phyloP scores from a whole-genome alignment of 2,113 vertebrate species.

The Neotoma lepida region DNA sequence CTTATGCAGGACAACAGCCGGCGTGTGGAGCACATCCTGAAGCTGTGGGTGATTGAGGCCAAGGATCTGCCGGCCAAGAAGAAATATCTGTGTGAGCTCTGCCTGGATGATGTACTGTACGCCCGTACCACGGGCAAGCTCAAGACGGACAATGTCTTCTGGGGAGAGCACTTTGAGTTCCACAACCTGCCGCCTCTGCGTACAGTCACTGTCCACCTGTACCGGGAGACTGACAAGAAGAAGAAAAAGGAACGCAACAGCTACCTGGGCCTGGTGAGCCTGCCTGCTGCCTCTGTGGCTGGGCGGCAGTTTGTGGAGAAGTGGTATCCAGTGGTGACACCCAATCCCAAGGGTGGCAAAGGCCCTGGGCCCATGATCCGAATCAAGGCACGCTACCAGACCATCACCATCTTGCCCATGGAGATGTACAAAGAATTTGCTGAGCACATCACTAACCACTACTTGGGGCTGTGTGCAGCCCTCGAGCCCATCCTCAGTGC shows the following conservation, averaged over 20 bases:
- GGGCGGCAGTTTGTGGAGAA: conserved; percentile 98
- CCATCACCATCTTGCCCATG: conserved; percentile 98
- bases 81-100: conserved; percentile 98
- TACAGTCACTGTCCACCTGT: conserved; percentile 94
- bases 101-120: conserved; percentile 96
- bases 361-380: conserved; percentile 95
- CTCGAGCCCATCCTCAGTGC: conserved; percentile 97
- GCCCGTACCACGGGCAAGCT: conserved; percentile 99
- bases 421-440: conserved; percentile 99
- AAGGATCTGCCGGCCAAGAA: conserved; percentile 99
- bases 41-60: conserved; percentile 98
- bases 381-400: conserved; percentile 98
- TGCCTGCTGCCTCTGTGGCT: conserved; percentile 90
- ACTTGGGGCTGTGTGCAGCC: conserved; percentile 96
- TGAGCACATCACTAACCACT: conserved; percentile 98
- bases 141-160: conserved; percentile 98
- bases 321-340: conserved; percentile 94
- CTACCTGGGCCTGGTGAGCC: conserved; percentile 95
- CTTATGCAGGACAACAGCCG: conserved; percentile 95
- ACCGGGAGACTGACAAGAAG: conserved; percentile 99
- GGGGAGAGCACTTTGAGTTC: conserved; percentile 99
- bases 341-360: conserved; percentile 96
- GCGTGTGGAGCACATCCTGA: conserved; percentile 95
- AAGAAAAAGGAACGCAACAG: conserved; percentile 99
- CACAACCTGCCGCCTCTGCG: conserved; percentile 95